Base-by-base conservation (phyloP, 2,113 vertebrate genomes). In the Macrotus californicus region DNA sequence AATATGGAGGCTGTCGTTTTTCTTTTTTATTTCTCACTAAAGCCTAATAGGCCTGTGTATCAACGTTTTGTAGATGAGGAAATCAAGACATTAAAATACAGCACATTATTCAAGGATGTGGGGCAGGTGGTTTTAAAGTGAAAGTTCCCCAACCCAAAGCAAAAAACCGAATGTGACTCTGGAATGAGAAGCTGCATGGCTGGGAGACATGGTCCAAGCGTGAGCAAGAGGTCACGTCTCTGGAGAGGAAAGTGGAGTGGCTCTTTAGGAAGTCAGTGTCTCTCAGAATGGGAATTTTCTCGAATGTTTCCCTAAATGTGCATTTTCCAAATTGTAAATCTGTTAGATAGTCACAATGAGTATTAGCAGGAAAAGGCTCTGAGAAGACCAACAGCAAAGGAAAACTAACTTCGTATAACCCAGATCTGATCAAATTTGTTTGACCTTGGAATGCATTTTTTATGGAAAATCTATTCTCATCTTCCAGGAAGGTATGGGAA, bases 221-320 rank as follows among this genome's bases (percentile, higher is more conserved):
- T 43, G 19, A 43, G 19, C 39, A 46, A 66, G 80, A 90, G 66
- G 54, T 31, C 50, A 2, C 29, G 6, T 54, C 76, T 91, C 87
- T 50, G 26, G 59, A 83, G 52, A 81, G 29, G 39, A 56, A 77
- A 84, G 69, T 36, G 75, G 77, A 61, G 52, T 29, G 15, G 21
- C 21, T 94, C 21, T 75, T 94, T 67, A 76, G 56, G 67, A 79
- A 87, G 66, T 84, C 43, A 73, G n/a, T 61, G n/a, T 92, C 81
- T 95, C 80, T 81, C 87, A 93, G 82, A 94, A 54, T 82, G 70
- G 39, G 21, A 80, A 26, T 67, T 95, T 91, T 70, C 76, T 67
- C 90, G 94, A 87, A 34, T 41, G 36, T 87, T 96, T 88, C 66
- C 50, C 31, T 61, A 88, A 90, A 77, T 92, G 26, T 80, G 26